phyloP scores from a whole-genome alignment of 2,888 invertebrate species.

The Drosophila dives region DNA sequence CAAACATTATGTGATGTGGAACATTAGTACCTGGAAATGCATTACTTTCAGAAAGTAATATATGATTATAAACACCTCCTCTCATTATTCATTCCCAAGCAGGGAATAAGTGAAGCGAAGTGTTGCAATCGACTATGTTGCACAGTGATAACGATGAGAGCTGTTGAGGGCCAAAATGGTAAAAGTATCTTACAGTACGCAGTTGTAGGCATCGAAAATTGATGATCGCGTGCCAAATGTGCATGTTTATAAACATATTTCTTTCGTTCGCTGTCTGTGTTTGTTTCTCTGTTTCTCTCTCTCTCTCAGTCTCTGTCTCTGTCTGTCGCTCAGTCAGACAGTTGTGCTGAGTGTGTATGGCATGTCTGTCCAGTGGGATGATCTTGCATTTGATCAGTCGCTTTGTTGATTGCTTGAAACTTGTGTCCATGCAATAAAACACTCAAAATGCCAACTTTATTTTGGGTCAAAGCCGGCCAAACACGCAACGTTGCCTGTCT shows the following conservation, averaged over 20 bases:
- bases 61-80: slow-evolving; percentile 38
- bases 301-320: not conserved
- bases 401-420: slow-evolving; percentile 81
- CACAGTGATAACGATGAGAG: slow-evolving; percentile 56
- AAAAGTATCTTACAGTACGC: slow-evolving; percentile 76
- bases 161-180: slow-evolving; percentile 62
- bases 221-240: slow-evolving; percentile 80
- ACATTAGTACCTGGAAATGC: not conserved
- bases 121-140: slow-evolving; percentile 48
- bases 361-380: slow-evolving; percentile 72
- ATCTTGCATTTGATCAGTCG: slow-evolving; percentile 80
- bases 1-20: not conserved
- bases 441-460: slow-evolving; percentile 82
- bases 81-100: slow-evolving; percentile 46
- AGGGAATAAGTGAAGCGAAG: slow-evolving; percentile 19
- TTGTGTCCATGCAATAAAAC: slow-evolving; percentile 81
- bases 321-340: not conserved
- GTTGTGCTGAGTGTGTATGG: slow-evolving; percentile 32
- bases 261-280: slow-evolving; percentile 35
- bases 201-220: slow-evolving; percentile 69
- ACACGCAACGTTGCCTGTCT: slow-evolving; percentile 77
- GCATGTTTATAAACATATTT: slow-evolving; percentile 81
- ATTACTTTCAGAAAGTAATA: slow-evolving; percentile 24
- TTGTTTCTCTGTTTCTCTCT: not conserved
- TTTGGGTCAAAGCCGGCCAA: slow-evolving; percentile 78